Conservation (phyloP, 2,888 invertebrate species). For the Drosophila kanekoi region DNA sequence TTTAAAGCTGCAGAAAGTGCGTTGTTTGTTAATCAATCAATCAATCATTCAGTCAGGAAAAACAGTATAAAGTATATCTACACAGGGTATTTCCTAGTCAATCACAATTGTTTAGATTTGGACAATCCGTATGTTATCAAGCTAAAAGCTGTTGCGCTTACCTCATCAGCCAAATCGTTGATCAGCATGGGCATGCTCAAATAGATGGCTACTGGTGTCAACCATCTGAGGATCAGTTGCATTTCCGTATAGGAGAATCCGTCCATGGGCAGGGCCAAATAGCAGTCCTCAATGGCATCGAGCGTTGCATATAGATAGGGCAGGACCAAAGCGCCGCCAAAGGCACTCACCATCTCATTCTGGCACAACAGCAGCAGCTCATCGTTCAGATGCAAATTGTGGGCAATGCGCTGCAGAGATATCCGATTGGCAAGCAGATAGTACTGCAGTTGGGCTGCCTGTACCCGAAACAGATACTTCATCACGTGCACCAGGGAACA, state of each 20-base stretch:
- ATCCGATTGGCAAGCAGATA: not conserved
- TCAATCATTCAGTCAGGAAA: too few relatives aligned
- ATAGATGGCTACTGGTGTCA: conserved; percentile 48
- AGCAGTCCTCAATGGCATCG: conserved; percentile 33
- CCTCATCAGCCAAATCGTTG: conserved; percentile 60
- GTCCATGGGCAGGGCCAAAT: conserved; percentile 9
- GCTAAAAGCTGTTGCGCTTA: conserved; percentile 30
- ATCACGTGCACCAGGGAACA: conserved; percentile 29
- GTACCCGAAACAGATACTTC: conserved; percentile 30
- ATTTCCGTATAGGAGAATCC: conserved; percentile 9
- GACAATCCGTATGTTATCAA: too few relatives aligned
- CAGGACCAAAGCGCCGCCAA: conserved; percentile 45
- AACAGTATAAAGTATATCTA: too few relatives aligned
- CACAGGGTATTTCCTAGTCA: not conserved
- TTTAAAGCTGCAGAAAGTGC: too few relatives aligned
- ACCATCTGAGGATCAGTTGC: conserved; percentile 39
- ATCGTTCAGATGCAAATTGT: conserved; percentile 38
- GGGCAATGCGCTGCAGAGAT: conserved; percentile 5
- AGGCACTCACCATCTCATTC: conserved; percentile 32
- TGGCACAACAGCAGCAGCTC: conserved; percentile 42
- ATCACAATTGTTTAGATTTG: not conserved
- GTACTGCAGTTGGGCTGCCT: conserved; percentile 14
- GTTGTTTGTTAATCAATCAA: too few relatives aligned
- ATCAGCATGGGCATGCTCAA: conserved; percentile 49
- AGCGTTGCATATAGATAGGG: conserved; percentile 38